A percentile compares a stretch with the other conserved stretches of the same genome.
These are phyloP conservation scores for Electrona antarctica DNA, from an alignment of 2,113 vertebrate genomes.

Conservation along the genomic window DNA sequence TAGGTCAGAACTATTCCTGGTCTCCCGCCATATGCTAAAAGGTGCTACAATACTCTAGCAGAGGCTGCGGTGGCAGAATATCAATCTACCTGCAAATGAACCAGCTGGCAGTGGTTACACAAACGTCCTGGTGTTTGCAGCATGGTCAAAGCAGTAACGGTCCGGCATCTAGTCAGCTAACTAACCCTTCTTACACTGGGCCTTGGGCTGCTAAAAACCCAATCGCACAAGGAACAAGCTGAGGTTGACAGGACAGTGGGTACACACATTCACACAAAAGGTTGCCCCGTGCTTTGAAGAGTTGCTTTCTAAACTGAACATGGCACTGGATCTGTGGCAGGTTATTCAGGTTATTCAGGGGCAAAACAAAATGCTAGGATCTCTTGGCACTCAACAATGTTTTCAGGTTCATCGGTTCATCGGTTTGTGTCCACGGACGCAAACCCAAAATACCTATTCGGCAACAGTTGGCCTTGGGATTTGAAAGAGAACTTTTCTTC, in stretches of 20 bases:
- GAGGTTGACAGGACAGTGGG: not conserved
- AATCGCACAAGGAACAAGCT: constrained; percentile 14
- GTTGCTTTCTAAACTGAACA: constrained; percentile 20
- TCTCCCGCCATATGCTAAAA: constrained; percentile 72
- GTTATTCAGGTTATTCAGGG: constrained; percentile 26
- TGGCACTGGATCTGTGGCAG: not conserved
- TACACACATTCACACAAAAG: not conserved
- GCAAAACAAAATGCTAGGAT: not conserved
- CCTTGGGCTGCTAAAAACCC: constrained; percentile 13
- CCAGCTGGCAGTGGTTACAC: constrained; percentile 60
- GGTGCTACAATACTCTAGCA: constrained; percentile 47
- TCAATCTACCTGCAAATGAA: constrained; percentile 64
- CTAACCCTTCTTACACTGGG: constrained; percentile 18
- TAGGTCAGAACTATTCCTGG: constrained; percentile 80
- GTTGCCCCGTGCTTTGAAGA: constrained; percentile 21
- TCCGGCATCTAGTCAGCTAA: constrained; percentile 42
- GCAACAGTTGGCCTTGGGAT: not conserved
- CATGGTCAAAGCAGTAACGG: constrained; percentile 28
- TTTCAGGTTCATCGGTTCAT: constrained; percentile 16
- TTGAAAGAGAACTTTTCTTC: constrained; percentile 17
- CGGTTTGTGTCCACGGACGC: constrained; percentile 38
- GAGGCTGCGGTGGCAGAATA: constrained; percentile 56
- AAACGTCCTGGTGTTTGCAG: constrained; percentile 49
- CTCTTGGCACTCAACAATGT: not conserved
- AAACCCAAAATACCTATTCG: constrained; percentile 16